Percentiles rank a stretch among this genome's conserved stretches.
Conservation (phyloP, 2,888 invertebrate genomes). For the Tiliacea citrago region DNA sequence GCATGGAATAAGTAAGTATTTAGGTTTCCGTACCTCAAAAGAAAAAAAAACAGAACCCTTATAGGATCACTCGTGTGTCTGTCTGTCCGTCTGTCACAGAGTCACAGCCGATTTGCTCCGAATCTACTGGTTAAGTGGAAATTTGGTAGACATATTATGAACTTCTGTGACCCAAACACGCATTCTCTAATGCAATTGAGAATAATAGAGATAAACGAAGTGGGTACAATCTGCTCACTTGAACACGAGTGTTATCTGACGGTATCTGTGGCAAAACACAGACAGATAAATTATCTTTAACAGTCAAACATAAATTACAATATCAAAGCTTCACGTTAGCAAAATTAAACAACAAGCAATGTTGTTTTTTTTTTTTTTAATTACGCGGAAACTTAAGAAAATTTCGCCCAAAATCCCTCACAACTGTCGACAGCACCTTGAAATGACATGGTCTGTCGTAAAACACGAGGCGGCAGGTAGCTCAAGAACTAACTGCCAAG, state of each 20-base stretch:
- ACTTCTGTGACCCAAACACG: too few relatives aligned
- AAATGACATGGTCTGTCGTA: background rate
- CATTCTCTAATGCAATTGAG: background rate
- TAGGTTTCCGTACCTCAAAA: too few relatives aligned
- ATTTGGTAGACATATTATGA: too few relatives aligned
- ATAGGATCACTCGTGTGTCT: too few relatives aligned
- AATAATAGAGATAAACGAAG: background rate
- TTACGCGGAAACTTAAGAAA: background rate
- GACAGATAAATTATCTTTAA: background rate
- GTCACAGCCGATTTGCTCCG: too few relatives aligned
- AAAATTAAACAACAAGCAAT: too few relatives aligned
- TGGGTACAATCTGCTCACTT: background rate
- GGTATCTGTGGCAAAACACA: background rate
- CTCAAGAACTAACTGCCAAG: conserved; percentile 18
- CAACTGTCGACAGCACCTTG: conserved; percentile 13
- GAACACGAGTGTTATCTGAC: conserved; percentile 17
- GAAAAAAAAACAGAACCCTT: too few relatives aligned
- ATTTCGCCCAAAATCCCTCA: conserved; percentile 19
- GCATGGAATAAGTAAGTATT: too few relatives aligned
- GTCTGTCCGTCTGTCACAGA: too few relatives aligned
- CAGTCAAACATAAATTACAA: conserved; percentile 5
- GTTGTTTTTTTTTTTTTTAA: too few relatives aligned
- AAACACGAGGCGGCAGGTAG: conserved; percentile 4
- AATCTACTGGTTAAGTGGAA: too few relatives aligned
- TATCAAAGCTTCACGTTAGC: background rate